Evolutionary conservation across 2,113 vertebrate species (phyloP), one percentile per base, ranked within the genome.

Genomic region (Rattus norvegicus): DNA sequence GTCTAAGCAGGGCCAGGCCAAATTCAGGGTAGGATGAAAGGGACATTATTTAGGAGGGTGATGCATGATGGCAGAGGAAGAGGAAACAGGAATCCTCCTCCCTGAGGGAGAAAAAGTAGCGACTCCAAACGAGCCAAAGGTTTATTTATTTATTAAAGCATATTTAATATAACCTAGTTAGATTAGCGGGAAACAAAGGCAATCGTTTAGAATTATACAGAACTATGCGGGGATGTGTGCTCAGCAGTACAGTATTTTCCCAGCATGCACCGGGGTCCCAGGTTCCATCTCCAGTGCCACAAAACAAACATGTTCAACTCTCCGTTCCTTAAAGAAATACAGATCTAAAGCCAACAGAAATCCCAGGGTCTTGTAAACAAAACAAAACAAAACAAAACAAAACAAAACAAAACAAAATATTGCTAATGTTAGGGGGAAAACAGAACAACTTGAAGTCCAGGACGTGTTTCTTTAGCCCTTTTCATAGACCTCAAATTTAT

Each of bases 401-500:
- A 54, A 61, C 59, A 13, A 63, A 75, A 88, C 52, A 54, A 54
- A 54, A 54, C 52, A 54, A 43, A 54, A 61, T 17, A 14, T 4
- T 72, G 28, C 28, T 14, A 65, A 54, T 83, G 86, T 77, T 89
- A 14, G 61, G 36, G 14, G 52, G 22, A 9, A 61, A 43, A n/a
- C 30, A 69, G 59, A 7, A 28, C 13, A 94, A 43, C 49, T 56
- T 94, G 92, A 96, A 92, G 91, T 84, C 63, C 47, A 63, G 93
- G 59, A 85, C 20, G 70, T 3, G 85, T 92, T 96, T 5, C 47
- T 24, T 96, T 97, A 97, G 96, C 65, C 94, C 97, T 99, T 99
- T 98, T 99, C 99, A 97, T 99, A 99, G 2, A 99, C 99, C 98
- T 99, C 99, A 98, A 99, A 99, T 97, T 98, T 98, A 95, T 99